phyloP scores from a whole-genome alignment of 2,888 invertebrate species.

The Ochlodes sylvanus region DNA sequence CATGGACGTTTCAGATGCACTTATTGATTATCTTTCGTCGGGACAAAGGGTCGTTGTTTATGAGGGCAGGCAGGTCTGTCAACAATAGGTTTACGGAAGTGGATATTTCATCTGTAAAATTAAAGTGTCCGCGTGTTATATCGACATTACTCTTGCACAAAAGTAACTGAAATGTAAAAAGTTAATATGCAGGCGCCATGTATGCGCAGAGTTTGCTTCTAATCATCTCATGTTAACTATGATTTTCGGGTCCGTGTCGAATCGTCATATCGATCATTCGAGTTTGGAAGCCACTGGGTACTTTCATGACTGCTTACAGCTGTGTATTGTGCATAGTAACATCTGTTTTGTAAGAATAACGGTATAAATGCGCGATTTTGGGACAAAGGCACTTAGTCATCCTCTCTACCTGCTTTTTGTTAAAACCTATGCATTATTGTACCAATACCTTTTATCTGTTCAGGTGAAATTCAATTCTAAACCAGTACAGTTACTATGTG shows the following conservation, averaged over 20 bases:
- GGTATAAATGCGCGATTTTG: slow-evolving; percentile 75
- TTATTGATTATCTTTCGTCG: slow-evolving; percentile 77
- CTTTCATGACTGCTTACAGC: slow-evolving; percentile 64
- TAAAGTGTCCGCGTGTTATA: slow-evolving; percentile 35
- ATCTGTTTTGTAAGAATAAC: slow-evolving; percentile 77
- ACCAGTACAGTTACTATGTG: not conserved
- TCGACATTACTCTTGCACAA: slow-evolving; percentile 15
- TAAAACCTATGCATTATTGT: slow-evolving; percentile 46
- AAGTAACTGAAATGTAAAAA: slow-evolving; percentile 15
- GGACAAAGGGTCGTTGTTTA: slow-evolving; percentile 84
- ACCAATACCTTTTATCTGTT: slow-evolving; percentile 10
- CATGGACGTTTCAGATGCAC: slow-evolving; percentile 41
- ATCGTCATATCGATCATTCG: slow-evolving; percentile 72
- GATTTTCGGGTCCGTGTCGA: slow-evolving; percentile 61
- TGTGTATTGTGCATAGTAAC: slow-evolving; percentile 66
- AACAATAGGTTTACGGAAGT: slow-evolving; percentile 82
- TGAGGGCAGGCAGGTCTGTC: slow-evolving; percentile 81
- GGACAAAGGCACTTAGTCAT: slow-evolving; percentile 81
- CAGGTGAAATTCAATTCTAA: not conserved
- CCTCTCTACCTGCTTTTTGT: slow-evolving; percentile 70
- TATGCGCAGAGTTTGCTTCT: slow-evolving; percentile 53
- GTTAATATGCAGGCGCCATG: slow-evolving; percentile 42
- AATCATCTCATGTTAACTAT: slow-evolving; percentile 61
- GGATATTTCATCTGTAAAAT: slow-evolving; percentile 58
- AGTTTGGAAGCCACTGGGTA: slow-evolving; percentile 57